Base-by-base conservation (phyloP, 2,888 invertebrate species). In the Carterocephalus palaemon region DNA sequence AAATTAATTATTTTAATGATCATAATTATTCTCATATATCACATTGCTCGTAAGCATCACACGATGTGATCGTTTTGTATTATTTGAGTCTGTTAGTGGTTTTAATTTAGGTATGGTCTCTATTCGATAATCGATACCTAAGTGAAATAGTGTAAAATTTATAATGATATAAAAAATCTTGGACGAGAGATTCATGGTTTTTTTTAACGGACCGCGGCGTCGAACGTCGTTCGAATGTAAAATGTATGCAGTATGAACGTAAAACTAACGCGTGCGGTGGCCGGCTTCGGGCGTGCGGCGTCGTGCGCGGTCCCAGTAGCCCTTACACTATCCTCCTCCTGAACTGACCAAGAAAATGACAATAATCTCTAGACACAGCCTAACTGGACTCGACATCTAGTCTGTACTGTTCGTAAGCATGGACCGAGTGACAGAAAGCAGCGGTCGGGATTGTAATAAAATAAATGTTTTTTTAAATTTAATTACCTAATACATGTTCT, bases 341-440 rank as follows among this genome's bases (percentile, higher is more conserved):
- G 60, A 78, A 75, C 75, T 79, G 86, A 85, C 85, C 86, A 85
- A 84, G 65, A 73, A 67, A 73, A 74, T 75, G 86, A 85, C 86
- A 85, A 85, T 85, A 85, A 85, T 80, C 72, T 81, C 71, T 83
- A 80, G 77, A 78, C 67, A 69, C 79, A 72, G 73, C 76, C 77
- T 78, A 65, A 73, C 69, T 70, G 62, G 64, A 70, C 62, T 69
- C 65, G 66, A 66, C 73, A 72, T 60, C 64, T 59, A 65, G 64
- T 71, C 63, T 39, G 48, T 31, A 46, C 39, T 39, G 20, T 39
- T 37, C 8, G 39, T 32, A 22, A 20, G 29, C 9, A 37, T 42
- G 34, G 45, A 36, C 46, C 49, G 48, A 48, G 36, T 24, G 42
- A 37, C 48, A 47, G 46, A 52, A 52, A 45, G 53, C 59, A 54